Base-by-base conservation (phyloP, 1,140 invertebrate genomes). In the Aporrectodea caliginosa region DNA sequence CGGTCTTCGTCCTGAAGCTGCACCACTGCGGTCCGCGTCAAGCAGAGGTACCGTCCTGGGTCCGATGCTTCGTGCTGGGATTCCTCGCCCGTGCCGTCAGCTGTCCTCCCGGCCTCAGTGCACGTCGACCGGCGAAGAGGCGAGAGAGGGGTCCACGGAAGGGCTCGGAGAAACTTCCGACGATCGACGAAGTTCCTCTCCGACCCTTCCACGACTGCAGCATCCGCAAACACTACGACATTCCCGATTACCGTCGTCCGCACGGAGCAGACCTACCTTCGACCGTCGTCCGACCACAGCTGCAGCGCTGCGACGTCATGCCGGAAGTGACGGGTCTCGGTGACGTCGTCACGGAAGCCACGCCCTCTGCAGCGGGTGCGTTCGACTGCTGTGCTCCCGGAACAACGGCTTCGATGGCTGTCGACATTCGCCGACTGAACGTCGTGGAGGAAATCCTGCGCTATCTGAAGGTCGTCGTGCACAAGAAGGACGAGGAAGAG, bases 1-100 rank as follows among this genome's bases (percentile, higher is more conserved):
- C 88, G 14, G 88, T 89, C 29, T 84, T 87, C 75, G 86, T 88
- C 1, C 81, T 88, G 2, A 87, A 88, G 78, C 82, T 88, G 22
- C 86, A 88, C 76, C 86, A 87, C 79, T 77, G 85, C n/a, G 84
- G 85, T 14, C 84, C 87, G 14, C 82, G 84, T 74, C 84, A 85
- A 78, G 79, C 81, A 33, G 75, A 82, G 16, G 83, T 86, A 34
- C 87, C 87, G n/a, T 14, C 71, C 70, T 87, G 86, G 85, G 69
- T 88, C 12, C 79, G 84, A 2, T 77, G 80, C 27, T 34, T 86
- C 12, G 84, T 87, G 73, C 80, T 87, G n/a, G 79, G 82, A 31
- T 78, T 78, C 29, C 69, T 83, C 35, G 78, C 79, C 14, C 77
- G 79, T 16, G 68, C 82, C 27, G 72, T 84, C 35, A 80, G 81